Base-by-base conservation (phyloP, 2,113 vertebrate species). In the Dasypus novemcinctus region DNA sequence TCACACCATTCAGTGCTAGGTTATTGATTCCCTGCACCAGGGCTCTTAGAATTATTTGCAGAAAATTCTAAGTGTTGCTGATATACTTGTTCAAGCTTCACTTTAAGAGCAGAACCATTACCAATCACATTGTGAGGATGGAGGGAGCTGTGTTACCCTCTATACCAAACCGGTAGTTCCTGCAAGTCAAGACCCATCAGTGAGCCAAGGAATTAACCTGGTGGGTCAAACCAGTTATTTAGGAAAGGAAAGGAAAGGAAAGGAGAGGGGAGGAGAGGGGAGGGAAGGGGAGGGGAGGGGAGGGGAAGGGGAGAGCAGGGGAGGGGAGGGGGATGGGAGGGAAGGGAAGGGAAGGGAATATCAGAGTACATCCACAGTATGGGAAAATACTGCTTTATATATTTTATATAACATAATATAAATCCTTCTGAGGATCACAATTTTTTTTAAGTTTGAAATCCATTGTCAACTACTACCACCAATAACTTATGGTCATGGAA, bases 11-110 rank as follows among this genome's bases (percentile, higher is more conserved):
- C 61, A 66, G 33, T 49, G 23, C 49, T 81, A 5, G 57, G 7
- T 71, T 95, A 91, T 91, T 93, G 93, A 96, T 57, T 84, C 46
- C 31, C 64, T 72, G 27, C 6, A 84, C 74, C 49, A 80, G 20
- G 31, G 63, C 27, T 33, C 57, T 94, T 76, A 82, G 4, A 81
- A 74, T 61, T 41, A 71, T 89, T 81, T 71, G 66, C 74, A 96
- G 66, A 85, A 89, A 81, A 66, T 92, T 93, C 43, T 86, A 74
- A 85, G 31, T 75, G 57, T 85, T 76, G 33, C 27, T 78, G 43
- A 86, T 72, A 33, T 41, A 20, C 23, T 54, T 82, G 6, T 41
- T 94, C 61, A 82, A 89, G 81, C 41, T 81, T 95, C 4, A 4
- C 68, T 71, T 85, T 54, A 82, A 76, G 52, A 33, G 27, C 8